Conservation (phyloP, 2,888 invertebrate species). For the Formica aserva region DNA sequence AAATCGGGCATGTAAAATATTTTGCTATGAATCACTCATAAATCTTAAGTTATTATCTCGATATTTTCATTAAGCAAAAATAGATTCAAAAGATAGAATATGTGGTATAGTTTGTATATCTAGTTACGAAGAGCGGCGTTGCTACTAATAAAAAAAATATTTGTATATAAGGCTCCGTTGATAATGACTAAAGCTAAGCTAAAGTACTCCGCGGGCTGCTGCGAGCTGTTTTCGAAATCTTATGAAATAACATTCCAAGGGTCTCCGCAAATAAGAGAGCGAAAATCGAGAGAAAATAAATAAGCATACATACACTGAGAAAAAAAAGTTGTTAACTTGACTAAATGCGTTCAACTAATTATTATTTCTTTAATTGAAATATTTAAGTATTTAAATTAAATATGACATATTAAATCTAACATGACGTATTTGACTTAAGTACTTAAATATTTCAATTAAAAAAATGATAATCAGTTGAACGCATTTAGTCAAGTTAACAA, state of each 20-base stretch:
- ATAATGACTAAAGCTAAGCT: conserved; percentile 81
- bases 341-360: no score
- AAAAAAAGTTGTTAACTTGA: no score
- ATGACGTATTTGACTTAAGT: no score
- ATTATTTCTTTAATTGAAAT: no score
- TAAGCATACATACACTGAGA: conserved; percentile 58
- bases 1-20: not conserved
- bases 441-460: no score
- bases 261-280: conserved; percentile 59
- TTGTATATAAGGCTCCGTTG: conserved; percentile 82
- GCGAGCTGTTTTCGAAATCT: conserved; percentile 58
- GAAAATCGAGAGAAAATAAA: conserved; percentile 39
- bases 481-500: no score
- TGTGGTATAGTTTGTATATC: not conserved
- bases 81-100: no score
- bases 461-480: no score
- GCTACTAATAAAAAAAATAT: conserved; percentile 37
- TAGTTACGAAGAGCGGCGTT: conserved; percentile 11
- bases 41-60: not conserved
- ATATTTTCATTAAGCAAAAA: not conserved
- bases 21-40: not conserved
- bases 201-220: conserved; percentile 75
- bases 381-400: no score
- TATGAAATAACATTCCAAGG: conserved; percentile 52
- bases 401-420: no score